phyloP scores from a whole-genome alignment of 2,113 vertebrate genomes.

The Climacteris rufus region DNA sequence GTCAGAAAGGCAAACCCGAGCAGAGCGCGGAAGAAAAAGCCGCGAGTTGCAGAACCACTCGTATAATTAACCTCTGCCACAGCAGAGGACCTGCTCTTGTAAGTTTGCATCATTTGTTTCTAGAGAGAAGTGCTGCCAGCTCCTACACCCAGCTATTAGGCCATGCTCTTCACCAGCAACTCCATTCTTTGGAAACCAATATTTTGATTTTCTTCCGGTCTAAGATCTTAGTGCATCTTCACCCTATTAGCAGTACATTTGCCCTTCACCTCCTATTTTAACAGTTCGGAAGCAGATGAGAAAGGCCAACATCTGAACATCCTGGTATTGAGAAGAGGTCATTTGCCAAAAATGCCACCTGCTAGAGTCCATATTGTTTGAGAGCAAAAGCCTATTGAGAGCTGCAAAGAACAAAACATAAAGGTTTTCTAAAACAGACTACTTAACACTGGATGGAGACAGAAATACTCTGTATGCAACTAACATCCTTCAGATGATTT shows the following conservation, averaged over 20 bases:
- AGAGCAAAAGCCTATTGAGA: slow-evolving; percentile 56
- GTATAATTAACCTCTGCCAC: slow-evolving; percentile 48
- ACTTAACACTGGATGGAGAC: slow-evolving; percentile 49
- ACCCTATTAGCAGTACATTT: neutral
- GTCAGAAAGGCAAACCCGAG: slow-evolving; percentile 34
- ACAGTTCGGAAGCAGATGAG: slow-evolving; percentile 4
- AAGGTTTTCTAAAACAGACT: slow-evolving; percentile 64
- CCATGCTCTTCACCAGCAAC: neutral
- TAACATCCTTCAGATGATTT: slow-evolving; percentile 46
- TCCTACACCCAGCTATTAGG: neutral
- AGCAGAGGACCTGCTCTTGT: neutral
- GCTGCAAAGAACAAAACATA: slow-evolving; percentile 26
- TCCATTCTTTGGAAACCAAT: neutral
- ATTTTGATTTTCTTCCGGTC: neutral
- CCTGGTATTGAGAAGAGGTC: slow-evolving; percentile 34
- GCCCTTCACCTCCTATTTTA: slow-evolving; percentile 22
- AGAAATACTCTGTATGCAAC: slow-evolving; percentile 63
- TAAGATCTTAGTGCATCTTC: neutral
- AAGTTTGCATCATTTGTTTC: slow-evolving; percentile 8
- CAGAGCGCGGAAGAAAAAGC: neutral
- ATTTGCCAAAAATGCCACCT: slow-evolving; percentile 64
- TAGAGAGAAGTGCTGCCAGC: neutral
- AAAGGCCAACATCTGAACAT: slow-evolving; percentile 47
- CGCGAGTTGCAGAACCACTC: neutral
- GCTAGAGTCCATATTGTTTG: slow-evolving; percentile 52